Percentiles rank a stretch among this genome's conserved stretches.
Conservation (phyloP, 2,113 vertebrate genomes). For the Alligator mississippiensis region DNA sequence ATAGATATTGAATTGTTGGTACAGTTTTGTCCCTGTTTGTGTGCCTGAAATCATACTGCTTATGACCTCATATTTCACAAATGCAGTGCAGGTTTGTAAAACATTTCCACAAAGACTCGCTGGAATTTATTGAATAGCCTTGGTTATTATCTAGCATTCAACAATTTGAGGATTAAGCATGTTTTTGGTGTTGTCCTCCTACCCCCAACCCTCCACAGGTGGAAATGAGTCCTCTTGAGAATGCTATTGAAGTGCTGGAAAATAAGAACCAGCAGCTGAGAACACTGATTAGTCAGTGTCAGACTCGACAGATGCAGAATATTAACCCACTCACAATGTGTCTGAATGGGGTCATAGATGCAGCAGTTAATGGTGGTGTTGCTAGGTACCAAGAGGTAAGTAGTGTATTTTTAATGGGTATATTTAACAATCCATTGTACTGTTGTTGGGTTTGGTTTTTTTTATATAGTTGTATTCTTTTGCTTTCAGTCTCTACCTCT, state of each 20-base stretch:
- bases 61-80: not conserved
- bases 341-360: constrained; percentile 98
- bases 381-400: constrained; percentile 97
- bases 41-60: not conserved
- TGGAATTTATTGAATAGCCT: not conserved
- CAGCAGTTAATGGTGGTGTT: constrained; percentile 97
- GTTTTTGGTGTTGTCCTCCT: not conserved
- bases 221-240: constrained; percentile 98
- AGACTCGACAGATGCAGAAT: constrained; percentile 96
- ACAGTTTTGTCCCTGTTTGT: not conserved
- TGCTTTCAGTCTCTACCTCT: not conserved
- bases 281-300: constrained; percentile 94
- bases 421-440: not conserved
- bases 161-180: not conserved
- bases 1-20: not conserved
- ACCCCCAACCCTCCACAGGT: constrained; percentile 78
- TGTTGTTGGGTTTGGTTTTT: not conserved
- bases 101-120: not conserved
- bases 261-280: constrained; percentile 97
- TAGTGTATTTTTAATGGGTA: not conserved
- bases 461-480: not conserved
- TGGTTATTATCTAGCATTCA: not conserved
- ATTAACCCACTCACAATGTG: constrained; percentile 99
- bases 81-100: not conserved
- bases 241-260: constrained; percentile 97